These are phyloP conservation scores for Drosophila kurseongensis DNA, from an alignment of 1,140 invertebrate species.

Conservation along the genomic window DNA sequence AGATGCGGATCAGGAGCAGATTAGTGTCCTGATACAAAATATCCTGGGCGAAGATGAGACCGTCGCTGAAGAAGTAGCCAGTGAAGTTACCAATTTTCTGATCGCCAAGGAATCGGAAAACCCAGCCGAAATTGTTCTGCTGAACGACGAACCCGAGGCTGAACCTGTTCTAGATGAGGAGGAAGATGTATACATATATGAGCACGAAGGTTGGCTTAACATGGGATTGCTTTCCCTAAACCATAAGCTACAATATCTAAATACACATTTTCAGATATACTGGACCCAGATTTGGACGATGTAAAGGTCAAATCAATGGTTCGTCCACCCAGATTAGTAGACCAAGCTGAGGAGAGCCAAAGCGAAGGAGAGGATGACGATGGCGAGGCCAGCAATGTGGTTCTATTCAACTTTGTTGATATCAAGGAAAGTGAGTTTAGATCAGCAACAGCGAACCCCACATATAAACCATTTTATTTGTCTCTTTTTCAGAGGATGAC, in stretches of 20 bases:
- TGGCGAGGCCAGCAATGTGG: slow-evolving; percentile 41
- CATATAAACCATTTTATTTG: not conserved
- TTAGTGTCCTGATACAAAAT: slow-evolving; percentile 53
- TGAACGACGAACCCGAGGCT: not conserved
- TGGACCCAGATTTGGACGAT: slow-evolving; percentile 9
- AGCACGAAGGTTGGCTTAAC: slow-evolving; percentile 43
- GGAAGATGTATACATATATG: slow-evolving; percentile 47
- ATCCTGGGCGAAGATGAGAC: slow-evolving; percentile 52
- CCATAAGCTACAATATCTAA: not conserved
- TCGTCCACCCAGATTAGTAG: not conserved
- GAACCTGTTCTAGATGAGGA: slow-evolving; percentile 44
- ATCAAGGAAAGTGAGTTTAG: slow-evolving; percentile 54
- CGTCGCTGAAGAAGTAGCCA: slow-evolving; percentile 7
- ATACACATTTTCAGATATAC: not conserved
- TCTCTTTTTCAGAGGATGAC: slow-evolving; percentile 41
- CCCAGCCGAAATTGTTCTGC: not conserved
- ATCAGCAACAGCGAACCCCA: not conserved
- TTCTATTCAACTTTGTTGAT: slow-evolving; percentile 58
- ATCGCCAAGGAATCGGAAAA: not conserved
- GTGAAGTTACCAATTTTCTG: not conserved
- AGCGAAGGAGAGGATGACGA: slow-evolving; percentile 56
- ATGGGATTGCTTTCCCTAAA: not conserved
- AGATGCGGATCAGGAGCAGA: slow-evolving; percentile 58
- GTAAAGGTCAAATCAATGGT: not conserved
- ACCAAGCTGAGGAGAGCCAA: slow-evolving; percentile 39